phyloP scores from a whole-genome alignment of 2,888 invertebrate species.

The Netelia fuscicornis region DNA sequence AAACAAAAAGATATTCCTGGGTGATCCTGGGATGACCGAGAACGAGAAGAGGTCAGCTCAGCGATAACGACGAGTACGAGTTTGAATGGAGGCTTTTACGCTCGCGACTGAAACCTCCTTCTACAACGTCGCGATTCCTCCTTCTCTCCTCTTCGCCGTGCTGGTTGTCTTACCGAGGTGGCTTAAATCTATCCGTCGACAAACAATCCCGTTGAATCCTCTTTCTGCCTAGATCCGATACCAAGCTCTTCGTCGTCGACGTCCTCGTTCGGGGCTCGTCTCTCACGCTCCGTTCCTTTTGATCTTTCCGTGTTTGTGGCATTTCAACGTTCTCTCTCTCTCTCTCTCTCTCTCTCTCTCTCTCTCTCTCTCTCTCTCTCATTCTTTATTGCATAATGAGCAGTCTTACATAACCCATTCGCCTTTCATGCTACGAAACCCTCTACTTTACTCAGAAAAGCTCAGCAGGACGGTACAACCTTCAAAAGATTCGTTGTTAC shows the following conservation, averaged over 20 bases:
- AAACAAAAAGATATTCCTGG: slow-evolving; percentile 1
- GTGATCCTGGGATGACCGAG: slow-evolving; percentile 24
- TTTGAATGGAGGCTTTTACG: slow-evolving; percentile 21
- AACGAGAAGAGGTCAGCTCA: slow-evolving; percentile 28
- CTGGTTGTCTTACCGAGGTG: slow-evolving; percentile 13
- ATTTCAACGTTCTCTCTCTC: not conserved
- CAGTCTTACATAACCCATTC: not conserved
- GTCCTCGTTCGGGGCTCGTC: too few species aligned
- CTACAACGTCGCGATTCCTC: not conserved
- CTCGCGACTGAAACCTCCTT: slow-evolving; percentile 11
- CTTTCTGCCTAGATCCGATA: slow-evolving; percentile 52
- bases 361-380: too few species aligned
- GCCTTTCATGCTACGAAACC: too few species aligned
- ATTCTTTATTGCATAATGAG: not conserved
- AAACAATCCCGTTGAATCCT: slow-evolving; percentile 73
- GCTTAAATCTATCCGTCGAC: slow-evolving; percentile 71
- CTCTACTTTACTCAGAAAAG: too few species aligned
- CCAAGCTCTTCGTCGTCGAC: not conserved
- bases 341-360: too few species aligned
- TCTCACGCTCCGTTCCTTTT: slow-evolving; percentile 1
- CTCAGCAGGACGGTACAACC: not conserved
- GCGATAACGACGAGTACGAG: slow-evolving; percentile 16
- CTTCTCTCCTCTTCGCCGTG: not conserved
- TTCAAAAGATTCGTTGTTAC: not conserved
- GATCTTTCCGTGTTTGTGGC: not conserved